Conservation (phyloP, 2,888 invertebrate species). For the Hirtodrosophila duncani region DNA sequence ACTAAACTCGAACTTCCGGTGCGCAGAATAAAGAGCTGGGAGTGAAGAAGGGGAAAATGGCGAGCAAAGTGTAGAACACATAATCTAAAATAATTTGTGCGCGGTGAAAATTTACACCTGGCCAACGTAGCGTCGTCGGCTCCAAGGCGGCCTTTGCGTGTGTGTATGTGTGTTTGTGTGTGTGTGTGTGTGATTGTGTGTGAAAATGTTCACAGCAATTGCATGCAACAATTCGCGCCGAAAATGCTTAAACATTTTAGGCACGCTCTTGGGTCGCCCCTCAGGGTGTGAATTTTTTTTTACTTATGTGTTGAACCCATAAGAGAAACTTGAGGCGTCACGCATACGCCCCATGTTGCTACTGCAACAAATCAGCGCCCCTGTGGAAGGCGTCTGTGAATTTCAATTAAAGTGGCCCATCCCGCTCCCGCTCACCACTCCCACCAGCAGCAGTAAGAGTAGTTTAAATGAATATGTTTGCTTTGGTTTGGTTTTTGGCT, state of each 20-base stretch:
- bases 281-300: constrained; percentile 31
- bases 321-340: constrained; percentile 45
- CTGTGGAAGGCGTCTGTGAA: constrained; percentile 53
- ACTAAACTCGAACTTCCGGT: constrained; percentile 65
- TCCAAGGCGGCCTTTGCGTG: constrained; percentile 40
- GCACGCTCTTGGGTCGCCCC: constrained; percentile 56
- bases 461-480: constrained; percentile 62
- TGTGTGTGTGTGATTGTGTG: too few species aligned
- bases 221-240: constrained; percentile 63
- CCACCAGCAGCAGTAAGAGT: too few species aligned
- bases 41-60: too few species aligned
- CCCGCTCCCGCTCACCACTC: not conserved
- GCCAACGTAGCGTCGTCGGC: constrained; percentile 4
- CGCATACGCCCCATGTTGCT: constrained; percentile 63
- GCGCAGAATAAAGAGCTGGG: not conserved
- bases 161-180: too few species aligned
- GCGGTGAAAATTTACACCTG: constrained; percentile 66
- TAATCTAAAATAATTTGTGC: constrained; percentile 70
- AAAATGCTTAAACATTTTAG: constrained; percentile 64
- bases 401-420: constrained; percentile 59
- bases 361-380: constrained; percentile 51
- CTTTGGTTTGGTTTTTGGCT: too few species aligned
- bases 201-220: constrained; percentile 65
- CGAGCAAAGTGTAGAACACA: constrained; percentile 23
- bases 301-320: constrained; percentile 13